Conservation (phyloP, 2,797 vertebrate genomes). For the Bovichtus variegatus region DNA sequence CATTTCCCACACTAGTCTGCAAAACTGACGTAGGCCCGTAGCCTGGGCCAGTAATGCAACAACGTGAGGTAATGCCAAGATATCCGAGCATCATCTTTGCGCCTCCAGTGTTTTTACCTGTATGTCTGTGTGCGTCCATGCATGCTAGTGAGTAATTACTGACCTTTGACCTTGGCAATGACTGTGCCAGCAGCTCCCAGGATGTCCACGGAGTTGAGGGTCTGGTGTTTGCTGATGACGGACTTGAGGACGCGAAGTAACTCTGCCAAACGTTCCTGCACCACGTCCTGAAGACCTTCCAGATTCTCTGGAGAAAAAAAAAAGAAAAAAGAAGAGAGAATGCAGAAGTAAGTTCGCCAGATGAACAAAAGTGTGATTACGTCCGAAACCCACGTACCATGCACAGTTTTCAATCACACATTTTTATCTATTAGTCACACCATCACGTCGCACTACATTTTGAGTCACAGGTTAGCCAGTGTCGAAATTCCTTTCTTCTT, state of each 20-base stretch:
- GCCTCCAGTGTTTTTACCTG: constrained; percentile 9
- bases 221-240: constrained; percentile 93
- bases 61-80: constrained; percentile 21
- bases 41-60: constrained; percentile 17
- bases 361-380: not conserved
- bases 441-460: not conserved
- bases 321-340: not conserved
- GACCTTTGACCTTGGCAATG: constrained; percentile 98
- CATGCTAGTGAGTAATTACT: constrained; percentile 41
- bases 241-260: constrained; percentile 91
- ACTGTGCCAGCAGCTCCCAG: constrained; percentile 94
- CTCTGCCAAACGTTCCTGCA: constrained; percentile 92
- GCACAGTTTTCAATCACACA: constrained; percentile 13
- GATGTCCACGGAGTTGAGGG: constrained; percentile 94
- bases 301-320: constrained; percentile 80
- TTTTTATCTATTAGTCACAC: constrained; percentile 32
- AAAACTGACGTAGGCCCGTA: constrained; percentile 2
- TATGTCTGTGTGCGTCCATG: constrained; percentile 10
- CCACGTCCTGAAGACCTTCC: constrained; percentile 87
- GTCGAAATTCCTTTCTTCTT: constrained; percentile 44
- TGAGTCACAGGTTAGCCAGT: constrained; percentile 27
- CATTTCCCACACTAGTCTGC: constrained; percentile 29
- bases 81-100: constrained; percentile 8
- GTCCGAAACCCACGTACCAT: not conserved
- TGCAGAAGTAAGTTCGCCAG: not conserved